Base-by-base conservation (phyloP, 2,797 vertebrate species). In the Semaprochilodus insignis region DNA sequence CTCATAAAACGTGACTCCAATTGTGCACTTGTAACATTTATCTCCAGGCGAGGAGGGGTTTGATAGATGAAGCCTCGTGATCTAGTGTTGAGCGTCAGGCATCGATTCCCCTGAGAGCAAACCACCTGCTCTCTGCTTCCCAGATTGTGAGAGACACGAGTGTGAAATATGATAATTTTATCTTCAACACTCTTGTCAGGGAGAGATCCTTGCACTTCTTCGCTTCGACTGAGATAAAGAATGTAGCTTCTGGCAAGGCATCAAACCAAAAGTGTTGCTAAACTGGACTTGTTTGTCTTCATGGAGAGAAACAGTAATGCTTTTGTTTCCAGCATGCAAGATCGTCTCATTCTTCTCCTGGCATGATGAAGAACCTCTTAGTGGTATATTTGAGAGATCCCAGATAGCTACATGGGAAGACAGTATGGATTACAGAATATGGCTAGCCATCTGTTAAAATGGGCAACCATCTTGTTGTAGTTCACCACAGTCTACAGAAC, bases 91-190 rank as follows among this genome's bases (percentile, higher is more conserved):
- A 86, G 86, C 82, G 83, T 87, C 88, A 89, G 84, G 85, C 87
- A 78, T 80, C 44, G 63, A 82, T 78, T 88, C 89, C 87, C 89
- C 81, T 83, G 87, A 85, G 89, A 85, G 86, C 82, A 81, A 85
- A 88, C 89, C 89, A 90, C 89, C 89, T 90, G 89, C 87, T 88
- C 86, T 85, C 79, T 82, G 80, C 88, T 86, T 88, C 84, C 86
- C 85, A 89, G 85, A 88, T 86, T 88, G 87, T 88, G 86, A 86
- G 77, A 87, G 86, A 88, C 87, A 89, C 79, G 85, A 87, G 85
- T 87, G 86, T 85, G 85, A 87, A 86, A 87, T 90, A 88, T 88
- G 87, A 88, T 85, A 88, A 83, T 87, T 81, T 87, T 87, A 86
- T 89, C 85, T 87, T 81, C 86, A 84, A 82, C 87, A 73, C 76